A percentile compares a stretch with the other conserved stretches of the same genome.
Conservation (phyloP, 2,888 invertebrate species). For the Chaitophorus viminalis region DNA sequence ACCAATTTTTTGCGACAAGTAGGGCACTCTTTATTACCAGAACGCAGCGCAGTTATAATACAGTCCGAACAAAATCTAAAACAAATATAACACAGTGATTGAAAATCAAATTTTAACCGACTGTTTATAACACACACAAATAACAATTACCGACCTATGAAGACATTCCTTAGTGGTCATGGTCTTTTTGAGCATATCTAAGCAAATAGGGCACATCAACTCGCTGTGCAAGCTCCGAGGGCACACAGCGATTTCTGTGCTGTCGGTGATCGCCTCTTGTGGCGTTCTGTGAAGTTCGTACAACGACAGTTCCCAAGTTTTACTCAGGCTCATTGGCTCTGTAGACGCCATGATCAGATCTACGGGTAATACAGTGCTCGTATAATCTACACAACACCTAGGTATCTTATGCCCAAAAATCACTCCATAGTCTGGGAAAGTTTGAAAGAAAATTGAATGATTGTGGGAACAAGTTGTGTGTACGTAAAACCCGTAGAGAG, state of each 20-base stretch:
- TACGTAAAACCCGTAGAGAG: too few relatives aligned
- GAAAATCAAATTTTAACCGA: not conserved
- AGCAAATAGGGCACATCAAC: slow-evolving; percentile 98
- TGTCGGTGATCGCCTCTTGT: slow-evolving; percentile 95
- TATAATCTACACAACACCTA: not conserved
- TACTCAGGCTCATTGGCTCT: slow-evolving; percentile 83
- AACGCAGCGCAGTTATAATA: slow-evolving; percentile 95
- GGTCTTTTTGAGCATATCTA: slow-evolving; percentile 98
- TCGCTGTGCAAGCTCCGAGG: slow-evolving; percentile 94
- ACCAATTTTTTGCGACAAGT: slow-evolving; percentile 98
- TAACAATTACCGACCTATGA: slow-evolving; percentile 73
- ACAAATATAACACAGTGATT: not conserved
- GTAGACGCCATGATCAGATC: slow-evolving; percentile 73
- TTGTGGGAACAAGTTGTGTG: too few relatives aligned
- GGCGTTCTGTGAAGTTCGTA: slow-evolving; percentile 95
- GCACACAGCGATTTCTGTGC: slow-evolving; percentile 93
- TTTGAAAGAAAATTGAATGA: too few relatives aligned
- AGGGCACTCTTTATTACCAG: slow-evolving; percentile 99
- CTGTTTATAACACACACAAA: not conserved
- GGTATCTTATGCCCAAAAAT: too few relatives aligned
- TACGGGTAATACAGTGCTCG: not conserved
- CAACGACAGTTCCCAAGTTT: slow-evolving; percentile 96
- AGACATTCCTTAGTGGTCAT: slow-evolving; percentile 99
- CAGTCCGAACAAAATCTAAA: slow-evolving; percentile 92
- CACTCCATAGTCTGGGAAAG: too few relatives aligned